Base-by-base conservation (phyloP, 2,113 vertebrate genomes). In the Hydrochoerus hydrochaeris region DNA sequence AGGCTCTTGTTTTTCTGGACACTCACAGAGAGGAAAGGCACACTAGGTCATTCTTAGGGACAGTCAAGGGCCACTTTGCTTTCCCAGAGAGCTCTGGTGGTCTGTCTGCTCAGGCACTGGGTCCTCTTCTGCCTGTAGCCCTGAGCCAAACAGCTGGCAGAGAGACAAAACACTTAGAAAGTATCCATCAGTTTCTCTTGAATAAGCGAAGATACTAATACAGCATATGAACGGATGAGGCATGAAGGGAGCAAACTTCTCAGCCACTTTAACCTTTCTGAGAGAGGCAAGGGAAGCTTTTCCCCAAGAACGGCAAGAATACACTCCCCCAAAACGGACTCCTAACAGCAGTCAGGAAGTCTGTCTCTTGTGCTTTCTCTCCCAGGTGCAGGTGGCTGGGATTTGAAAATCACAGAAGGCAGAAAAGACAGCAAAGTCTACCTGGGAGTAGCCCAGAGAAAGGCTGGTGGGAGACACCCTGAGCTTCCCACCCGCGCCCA, bases 331-430 rank as follows among this genome's bases (percentile, higher is more conserved):
- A 3, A 8, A 35, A 32, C 65, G 90, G 57, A 44, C 69, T 93
- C 62, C 46, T 85, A 57, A 62, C 8, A 30, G 83, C 17, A 38
- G 9, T 41, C 69, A 30, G 54, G 58, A 93, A 16, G 16, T 86
- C 73, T 71, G 38, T 46, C 30, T 63, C 38, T 85, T 22, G 24
- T 8, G 82, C 69, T 86, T 24, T 82, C 38, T 94, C 65, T 81
- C 49, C 77, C 67, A 5, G 19, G 30, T 85, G 93, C 14, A 65
- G 17, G 32, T 17, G 65, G n/a, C 30, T 94, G 41, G 54, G 30
- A 52, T 91, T 41, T 96, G 93, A 95, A 91, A 95, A 54, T 90
- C 57, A 60, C 16, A 94, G 81, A 93, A n/a, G 19, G 60, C 41
- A 46, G 38, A 58, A 89, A 49, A 46, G 32, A 57, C 14, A 69